Evolutionary conservation across 2,888 invertebrate species (phyloP).

Genomic region (Epirrhoe tristata): DNA sequence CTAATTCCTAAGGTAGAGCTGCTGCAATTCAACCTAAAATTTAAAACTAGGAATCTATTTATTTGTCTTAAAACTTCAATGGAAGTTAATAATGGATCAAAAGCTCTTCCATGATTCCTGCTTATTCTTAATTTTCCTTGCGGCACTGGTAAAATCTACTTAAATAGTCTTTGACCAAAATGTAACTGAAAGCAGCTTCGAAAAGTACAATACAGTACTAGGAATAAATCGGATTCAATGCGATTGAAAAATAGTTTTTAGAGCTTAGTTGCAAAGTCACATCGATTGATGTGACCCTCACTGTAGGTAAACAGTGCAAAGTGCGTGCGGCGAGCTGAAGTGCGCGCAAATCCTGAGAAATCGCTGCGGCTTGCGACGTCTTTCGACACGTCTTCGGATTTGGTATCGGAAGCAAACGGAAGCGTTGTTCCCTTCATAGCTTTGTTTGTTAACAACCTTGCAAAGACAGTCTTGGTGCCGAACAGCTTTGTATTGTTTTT

Average conservation of each 20-base stretch:
- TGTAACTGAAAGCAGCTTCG: background rate
- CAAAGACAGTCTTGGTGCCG: background rate
- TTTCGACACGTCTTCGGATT: conserved; percentile 67
- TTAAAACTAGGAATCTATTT: background rate
- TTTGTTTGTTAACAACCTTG: background rate
- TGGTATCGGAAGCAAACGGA: conserved; percentile 39
- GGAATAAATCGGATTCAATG: background rate
- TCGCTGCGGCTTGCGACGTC: conserved; percentile 69
- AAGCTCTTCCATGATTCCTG: background rate
- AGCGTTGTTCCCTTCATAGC: conserved; percentile 7
- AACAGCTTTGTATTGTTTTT: too few species aligned
- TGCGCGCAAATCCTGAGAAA: conserved; percentile 77
- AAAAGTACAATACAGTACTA: background rate
- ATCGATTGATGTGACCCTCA: conserved; percentile 30
- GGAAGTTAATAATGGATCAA: background rate
- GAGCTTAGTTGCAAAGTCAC: conserved; percentile 20
- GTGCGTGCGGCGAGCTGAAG: conserved; percentile 68
- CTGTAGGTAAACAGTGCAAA: conserved; percentile 58
- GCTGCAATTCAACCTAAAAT: conserved; percentile 5
- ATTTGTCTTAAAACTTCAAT: background rate
- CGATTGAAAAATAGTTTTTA: conserved; percentile 10
- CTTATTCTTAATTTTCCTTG: background rate
- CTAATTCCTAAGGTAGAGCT: background rate
- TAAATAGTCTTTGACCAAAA: background rate
- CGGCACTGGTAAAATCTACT: background rate